Conservation (phyloP, 2,888 invertebrate genomes). For the Polymixis lichenea region DNA sequence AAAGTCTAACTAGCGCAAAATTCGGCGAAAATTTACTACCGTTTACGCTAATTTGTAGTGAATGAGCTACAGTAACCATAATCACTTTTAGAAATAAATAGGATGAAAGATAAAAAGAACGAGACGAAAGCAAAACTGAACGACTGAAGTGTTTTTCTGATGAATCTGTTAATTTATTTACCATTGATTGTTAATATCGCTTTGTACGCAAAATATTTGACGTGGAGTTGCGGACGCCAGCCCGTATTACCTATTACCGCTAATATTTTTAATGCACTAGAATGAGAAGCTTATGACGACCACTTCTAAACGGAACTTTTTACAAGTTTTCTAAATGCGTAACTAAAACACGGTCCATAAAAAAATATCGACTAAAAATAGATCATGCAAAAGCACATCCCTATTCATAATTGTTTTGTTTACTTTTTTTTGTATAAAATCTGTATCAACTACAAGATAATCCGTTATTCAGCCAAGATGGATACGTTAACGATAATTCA, state of each 20-base stretch:
- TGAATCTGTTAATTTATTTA: neutral
- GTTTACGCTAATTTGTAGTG: neutral
- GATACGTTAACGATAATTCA: slow-evolving; percentile 66
- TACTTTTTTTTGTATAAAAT: slow-evolving; percentile 50
- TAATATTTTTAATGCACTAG: neutral
- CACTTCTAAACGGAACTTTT: neutral
- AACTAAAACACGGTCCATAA: neutral
- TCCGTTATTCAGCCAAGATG: slow-evolving; percentile 61
- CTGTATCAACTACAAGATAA: slow-evolving; percentile 45
- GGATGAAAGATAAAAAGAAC: neutral
- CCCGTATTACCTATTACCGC: neutral
- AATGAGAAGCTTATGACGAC: neutral
- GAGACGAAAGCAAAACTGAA: neutral
- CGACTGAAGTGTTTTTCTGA: no score
- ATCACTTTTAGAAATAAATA: neutral
- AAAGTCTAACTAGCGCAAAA: neutral
- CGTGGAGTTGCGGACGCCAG: neutral
- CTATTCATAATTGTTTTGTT: slow-evolving; percentile 39
- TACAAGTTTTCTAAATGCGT: neutral
- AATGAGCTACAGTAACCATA: neutral
- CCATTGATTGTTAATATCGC: no score
- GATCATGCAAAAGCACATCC: slow-evolving; percentile 17
- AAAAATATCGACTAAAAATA: slow-evolving; percentile 8
- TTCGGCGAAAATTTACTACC: neutral
- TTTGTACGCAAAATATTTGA: neutral